Conservation (phyloP, 2,888 invertebrate species). For the Dryobota labecula region DNA sequence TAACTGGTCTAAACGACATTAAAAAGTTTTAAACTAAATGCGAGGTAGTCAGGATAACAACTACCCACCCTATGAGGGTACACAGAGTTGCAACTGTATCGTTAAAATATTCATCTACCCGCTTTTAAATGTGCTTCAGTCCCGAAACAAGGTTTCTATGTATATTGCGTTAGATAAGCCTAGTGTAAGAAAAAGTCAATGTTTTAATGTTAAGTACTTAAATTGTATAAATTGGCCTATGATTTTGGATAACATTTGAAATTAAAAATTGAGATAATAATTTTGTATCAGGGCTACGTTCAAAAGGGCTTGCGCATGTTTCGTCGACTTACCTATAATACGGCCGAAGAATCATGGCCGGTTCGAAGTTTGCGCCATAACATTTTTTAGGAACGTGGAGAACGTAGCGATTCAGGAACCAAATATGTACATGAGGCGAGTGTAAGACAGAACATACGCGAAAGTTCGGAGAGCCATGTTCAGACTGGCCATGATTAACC, state of each 20-base stretch:
- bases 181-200: conserved; percentile 60
- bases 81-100: conserved; percentile 49
- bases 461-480: background rate
- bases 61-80: background rate
- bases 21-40: background rate
- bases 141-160: conserved; percentile 55
- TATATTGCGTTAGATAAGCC: conserved; percentile 55
- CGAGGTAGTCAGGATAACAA: conserved; percentile 6
- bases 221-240: conserved; percentile 41
- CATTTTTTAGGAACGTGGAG: no score
- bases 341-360: background rate
- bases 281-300: conserved; percentile 43
- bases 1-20: background rate
- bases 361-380: background rate
- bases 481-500: background rate
- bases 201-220: conserved; percentile 45
- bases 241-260: conserved; percentile 24
- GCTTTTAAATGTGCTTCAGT: conserved; percentile 51
- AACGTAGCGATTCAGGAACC: no score
- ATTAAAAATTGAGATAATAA: conserved; percentile 19
- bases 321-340: background rate
- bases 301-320: background rate
- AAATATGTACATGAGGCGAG: background rate
- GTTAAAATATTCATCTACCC: conserved; percentile 37
- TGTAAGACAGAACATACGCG: no score